Conservation (phyloP, 2,888 invertebrate genomes). For the Diplolepis rosae region DNA sequence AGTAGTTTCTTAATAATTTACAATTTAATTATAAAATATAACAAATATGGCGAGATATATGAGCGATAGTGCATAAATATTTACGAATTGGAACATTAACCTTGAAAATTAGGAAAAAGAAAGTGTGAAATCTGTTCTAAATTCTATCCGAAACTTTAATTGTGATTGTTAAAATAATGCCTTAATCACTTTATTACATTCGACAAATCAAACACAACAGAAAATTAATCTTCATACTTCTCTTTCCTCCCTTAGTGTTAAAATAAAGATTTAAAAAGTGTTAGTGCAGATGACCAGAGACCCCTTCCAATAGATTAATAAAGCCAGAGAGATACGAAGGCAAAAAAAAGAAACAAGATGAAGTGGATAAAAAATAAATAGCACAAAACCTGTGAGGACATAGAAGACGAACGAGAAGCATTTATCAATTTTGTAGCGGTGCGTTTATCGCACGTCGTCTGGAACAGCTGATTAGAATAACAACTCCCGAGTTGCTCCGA, state of each 20-base stretch:
- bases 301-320: slow-evolving; percentile 28
- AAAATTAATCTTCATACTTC: background rate
- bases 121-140: background rate
- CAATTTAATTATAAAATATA: no score
- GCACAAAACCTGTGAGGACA: slow-evolving; percentile 31
- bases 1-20: no score
- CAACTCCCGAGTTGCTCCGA: slow-evolving; percentile 11
- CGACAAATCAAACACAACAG: slow-evolving; percentile 18
- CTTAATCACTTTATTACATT: background rate
- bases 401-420: slow-evolving; percentile 28
- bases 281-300: background rate
- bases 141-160: slow-evolving; percentile 2
- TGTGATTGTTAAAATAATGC: background rate
- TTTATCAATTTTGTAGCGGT: slow-evolving; percentile 26
- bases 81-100: background rate
- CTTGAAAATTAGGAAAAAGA: background rate
- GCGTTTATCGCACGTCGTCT: slow-evolving; percentile 24
- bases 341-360: slow-evolving; percentile 6
- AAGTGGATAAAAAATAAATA: slow-evolving; percentile 29
- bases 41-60: no score
- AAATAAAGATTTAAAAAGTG: background rate
- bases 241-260: background rate
- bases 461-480: slow-evolving; percentile 30
- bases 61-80: no score
- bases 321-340: slow-evolving; percentile 32